Evolutionary conservation across 35 echinoderm and acorn worm genomes (phyloP), one percentile per base, ranked within the genome.

Genomic region (Apostichopus parvimensis): DNA sequence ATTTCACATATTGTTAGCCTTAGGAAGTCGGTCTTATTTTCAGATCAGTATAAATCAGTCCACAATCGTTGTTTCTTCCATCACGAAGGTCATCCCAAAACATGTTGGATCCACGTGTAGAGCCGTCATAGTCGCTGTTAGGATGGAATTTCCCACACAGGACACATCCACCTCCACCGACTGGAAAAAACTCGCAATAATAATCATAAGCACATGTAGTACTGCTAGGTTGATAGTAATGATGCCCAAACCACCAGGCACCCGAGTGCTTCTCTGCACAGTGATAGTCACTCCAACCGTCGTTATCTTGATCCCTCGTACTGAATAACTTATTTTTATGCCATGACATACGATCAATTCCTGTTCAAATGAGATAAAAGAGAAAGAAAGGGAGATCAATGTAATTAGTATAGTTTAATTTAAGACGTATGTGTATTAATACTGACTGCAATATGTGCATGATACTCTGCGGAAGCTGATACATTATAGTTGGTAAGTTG

Each of bases 281-380:
- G 53, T 80, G 8, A 45, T 80, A 80, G 78, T 45, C 25, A 17
- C 17, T 45, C 78, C 78, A 80, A 34, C 5, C 78, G 17, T 80
- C 78, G 78, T 80, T 80, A 22, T 80, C 78, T 45, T 55, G 25
- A 26, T 80, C 78, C 8, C 78, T 4, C 17, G 78, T 80, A 45
- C 78, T 80, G 28, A 80, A 80, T 7, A 55, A 17, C 9, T 80
- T 80, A 15, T 80, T 80, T 17, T 10, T 26, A 14, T 80, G 78
- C 22, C 5, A 80, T 8, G 78, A 9, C 78, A 80, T 73, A 7
- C 71, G 15, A 73, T 73, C 15, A 18, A 20, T 73, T 18, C 71
- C 71, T 73, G 17, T 73, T 34, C 28, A 34, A 34, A 34, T n/a
- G n/a, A n/a, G n/a, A n/a, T n/a, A n/a, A n/a, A n/a, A n/a, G n/a